These are phyloP conservation scores for Papilio helenus DNA, from an alignment of 1,140 invertebrate species.

Conservation along the genomic window DNA sequence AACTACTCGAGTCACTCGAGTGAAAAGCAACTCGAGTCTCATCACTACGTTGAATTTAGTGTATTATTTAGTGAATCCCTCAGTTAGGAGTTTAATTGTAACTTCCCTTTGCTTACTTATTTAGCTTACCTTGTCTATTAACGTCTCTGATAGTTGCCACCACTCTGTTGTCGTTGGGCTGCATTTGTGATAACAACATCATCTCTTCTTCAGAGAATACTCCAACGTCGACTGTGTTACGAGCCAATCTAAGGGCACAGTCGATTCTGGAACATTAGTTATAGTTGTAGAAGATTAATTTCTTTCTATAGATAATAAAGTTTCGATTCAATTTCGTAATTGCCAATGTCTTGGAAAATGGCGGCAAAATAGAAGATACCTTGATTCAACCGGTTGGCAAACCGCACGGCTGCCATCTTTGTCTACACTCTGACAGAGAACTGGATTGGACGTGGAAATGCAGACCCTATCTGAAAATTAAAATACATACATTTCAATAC, in stretches of 20 bases:
- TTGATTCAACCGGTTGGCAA: conserved; percentile 57
- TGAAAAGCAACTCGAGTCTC: too few species aligned
- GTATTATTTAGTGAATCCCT: too few species aligned
- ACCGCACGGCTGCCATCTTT: conserved; percentile 59
- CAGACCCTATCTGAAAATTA: conserved; percentile 66
- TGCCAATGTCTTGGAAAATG: too few species aligned
- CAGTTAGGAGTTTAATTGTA: too few species aligned
- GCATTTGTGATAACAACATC: conserved; percentile 78
- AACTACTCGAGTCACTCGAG: too few species aligned
- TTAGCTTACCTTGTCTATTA: conserved; percentile 56
- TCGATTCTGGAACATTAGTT: conserved; percentile 74
- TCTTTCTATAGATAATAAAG: too few species aligned
- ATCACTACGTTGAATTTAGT: too few species aligned
- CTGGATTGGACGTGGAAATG: conserved; percentile 45
- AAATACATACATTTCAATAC: not conserved
- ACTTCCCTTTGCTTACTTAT: too few species aligned
- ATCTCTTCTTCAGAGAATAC: conserved; percentile 84
- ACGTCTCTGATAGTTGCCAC: conserved; percentile 79
- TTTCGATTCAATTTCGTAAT: too few species aligned
- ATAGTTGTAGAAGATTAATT: too few species aligned
- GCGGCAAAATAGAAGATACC: conserved; percentile 44
- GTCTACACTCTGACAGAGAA: conserved; percentile 60
- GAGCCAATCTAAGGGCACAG: conserved; percentile 80
- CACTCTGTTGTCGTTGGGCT: conserved; percentile 72
- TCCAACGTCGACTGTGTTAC: conserved; percentile 81